Conservation (phyloP, 1,140 invertebrate species). For the Drosophila athabasca region DNA sequence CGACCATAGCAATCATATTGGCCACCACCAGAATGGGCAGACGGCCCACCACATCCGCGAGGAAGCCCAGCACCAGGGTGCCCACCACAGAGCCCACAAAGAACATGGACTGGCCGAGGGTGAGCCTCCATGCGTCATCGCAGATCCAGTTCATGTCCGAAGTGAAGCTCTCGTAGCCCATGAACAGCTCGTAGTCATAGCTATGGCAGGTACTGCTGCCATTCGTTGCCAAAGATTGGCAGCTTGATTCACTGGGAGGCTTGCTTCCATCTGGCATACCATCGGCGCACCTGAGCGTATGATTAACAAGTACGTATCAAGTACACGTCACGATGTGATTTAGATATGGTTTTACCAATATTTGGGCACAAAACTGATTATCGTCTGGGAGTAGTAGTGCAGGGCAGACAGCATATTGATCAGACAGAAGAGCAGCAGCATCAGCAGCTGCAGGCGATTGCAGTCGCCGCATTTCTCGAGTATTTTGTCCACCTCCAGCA, state of each 20-base stretch:
- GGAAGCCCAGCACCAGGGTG: conserved; percentile 85
- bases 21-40: conserved; percentile 85
- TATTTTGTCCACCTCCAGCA: conserved; percentile 82
- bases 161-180: conserved; percentile 73
- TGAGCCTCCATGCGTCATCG: conserved; percentile 85
- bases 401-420: conserved; percentile 85
- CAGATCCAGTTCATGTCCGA: conserved; percentile 85
- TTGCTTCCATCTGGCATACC: not conserved
- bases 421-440: conserved; percentile 85
- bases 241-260: conserved; percentile 45
- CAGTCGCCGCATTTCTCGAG: conserved; percentile 86
- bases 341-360: conserved; percentile 74
- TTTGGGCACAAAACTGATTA: conserved; percentile 84
- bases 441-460: conserved; percentile 85
- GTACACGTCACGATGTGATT: conserved; percentile 6
- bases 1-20: conserved; percentile 85
- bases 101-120: conserved; percentile 86
- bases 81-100: conserved; percentile 86
- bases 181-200: conserved; percentile 66
- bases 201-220: conserved; percentile 27
- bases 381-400: conserved; percentile 86
- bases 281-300: conserved; percentile 62
- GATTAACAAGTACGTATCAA: conserved; percentile 26
- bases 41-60: conserved; percentile 86
- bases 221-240: conserved; percentile 28